Percentiles rank a stretch among this genome's conserved stretches.
Evolutionary conservation across 2,888 invertebrate species (phyloP).

Genomic region (Heliothis peltigera): DNA sequence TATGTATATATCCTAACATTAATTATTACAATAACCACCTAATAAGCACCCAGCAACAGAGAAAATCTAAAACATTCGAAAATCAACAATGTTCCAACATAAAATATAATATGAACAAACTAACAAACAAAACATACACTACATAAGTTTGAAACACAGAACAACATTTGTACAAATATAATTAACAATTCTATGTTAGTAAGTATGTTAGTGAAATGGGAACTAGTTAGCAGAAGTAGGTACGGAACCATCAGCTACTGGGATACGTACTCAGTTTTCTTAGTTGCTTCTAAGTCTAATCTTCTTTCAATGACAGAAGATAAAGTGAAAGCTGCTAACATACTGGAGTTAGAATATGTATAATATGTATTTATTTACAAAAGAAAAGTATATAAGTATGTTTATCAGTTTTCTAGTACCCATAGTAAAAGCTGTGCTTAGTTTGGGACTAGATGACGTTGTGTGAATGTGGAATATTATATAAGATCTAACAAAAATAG

Average conservation of each 20-base stretch:
- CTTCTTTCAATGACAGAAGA: slow-evolving; percentile 6
- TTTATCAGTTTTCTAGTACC: too few species aligned
- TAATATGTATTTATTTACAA: too few species aligned
- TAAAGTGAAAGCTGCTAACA: slow-evolving; percentile 20
- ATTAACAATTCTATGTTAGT: slow-evolving; percentile 20
- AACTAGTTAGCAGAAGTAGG: slow-evolving; percentile 47
- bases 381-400: too few species aligned
- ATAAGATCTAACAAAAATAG: too few species aligned
- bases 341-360: background rate
- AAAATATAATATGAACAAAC: slow-evolving; percentile 7
- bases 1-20: too few species aligned
- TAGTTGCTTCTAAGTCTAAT: slow-evolving; percentile 51
- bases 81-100: background rate
- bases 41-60: background rate
- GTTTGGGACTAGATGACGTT: too few species aligned
- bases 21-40: background rate
- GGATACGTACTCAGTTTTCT: slow-evolving; percentile 47
- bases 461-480: too few species aligned
- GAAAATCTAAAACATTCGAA: background rate
- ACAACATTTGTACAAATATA: slow-evolving; percentile 6
- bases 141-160: slow-evolving; percentile 19
- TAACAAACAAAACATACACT: slow-evolving; percentile 11
- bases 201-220: slow-evolving; percentile 40
- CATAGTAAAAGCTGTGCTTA: too few species aligned
- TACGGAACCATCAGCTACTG: slow-evolving; percentile 31